phyloP scores from a whole-genome alignment of 2,113 vertebrate species.

The Aptenodytes patagonicus region DNA sequence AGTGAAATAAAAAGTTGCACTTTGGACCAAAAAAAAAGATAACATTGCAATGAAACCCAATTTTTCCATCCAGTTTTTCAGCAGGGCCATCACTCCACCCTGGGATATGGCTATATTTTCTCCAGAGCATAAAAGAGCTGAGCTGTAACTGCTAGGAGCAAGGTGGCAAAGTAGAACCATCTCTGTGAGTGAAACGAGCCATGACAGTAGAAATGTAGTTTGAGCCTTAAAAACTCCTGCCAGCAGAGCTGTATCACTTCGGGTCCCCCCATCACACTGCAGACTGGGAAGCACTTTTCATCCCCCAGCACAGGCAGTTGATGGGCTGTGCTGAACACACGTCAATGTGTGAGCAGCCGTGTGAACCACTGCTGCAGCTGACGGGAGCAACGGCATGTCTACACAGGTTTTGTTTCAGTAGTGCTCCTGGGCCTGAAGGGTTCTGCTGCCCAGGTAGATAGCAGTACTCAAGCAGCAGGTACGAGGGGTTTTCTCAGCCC shows the following conservation, averaged over 20 bases:
- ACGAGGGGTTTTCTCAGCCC: neutral
- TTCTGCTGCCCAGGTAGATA: neutral
- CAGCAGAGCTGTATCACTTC: neutral
- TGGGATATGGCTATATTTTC: neutral
- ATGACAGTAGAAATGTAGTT: neutral
- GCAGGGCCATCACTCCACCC: neutral
- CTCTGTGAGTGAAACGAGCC: neutral
- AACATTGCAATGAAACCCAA: neutral
- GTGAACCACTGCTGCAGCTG: neutral
- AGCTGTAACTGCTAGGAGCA: neutral
- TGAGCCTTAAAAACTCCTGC: neutral
- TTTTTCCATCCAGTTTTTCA: neutral
- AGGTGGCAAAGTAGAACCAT: neutral
- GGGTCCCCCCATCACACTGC: neutral
- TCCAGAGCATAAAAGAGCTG: neutral
- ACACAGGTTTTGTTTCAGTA: neutral
- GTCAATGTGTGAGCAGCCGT: fast-evolving
- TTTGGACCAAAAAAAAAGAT: neutral
- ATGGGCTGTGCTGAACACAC: neutral
- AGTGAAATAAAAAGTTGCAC: neutral
- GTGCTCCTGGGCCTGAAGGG: neutral
- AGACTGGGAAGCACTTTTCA: neutral
- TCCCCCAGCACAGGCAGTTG: neutral
- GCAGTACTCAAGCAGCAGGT: neutral
- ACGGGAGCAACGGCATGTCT: fast-evolving